phyloP scores from a whole-genome alignment of 2,113 vertebrate genomes.

The Otus sunia region DNA sequence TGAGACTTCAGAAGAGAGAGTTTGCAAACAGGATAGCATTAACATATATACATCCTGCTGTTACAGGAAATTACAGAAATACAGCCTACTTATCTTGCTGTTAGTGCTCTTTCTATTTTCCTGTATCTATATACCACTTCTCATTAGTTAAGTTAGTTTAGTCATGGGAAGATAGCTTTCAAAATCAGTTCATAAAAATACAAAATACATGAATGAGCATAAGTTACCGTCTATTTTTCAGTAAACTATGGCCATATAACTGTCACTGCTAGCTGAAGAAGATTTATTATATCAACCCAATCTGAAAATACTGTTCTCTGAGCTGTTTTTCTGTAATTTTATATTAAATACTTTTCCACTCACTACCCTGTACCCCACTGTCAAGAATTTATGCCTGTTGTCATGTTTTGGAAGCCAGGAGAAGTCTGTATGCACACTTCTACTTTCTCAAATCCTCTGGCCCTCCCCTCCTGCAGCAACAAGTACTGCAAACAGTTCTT shows the following conservation, averaged over 20 bases:
- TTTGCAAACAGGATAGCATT: not conserved
- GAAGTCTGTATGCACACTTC: not conserved
- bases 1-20: not conserved
- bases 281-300: not conserved
- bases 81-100: not conserved
- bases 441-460: not conserved
- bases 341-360: not conserved
- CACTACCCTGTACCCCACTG: not conserved
- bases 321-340: not conserved
- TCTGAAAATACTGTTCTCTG: not conserved
- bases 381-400: not conserved
- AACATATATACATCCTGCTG: not conserved
- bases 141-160: not conserved
- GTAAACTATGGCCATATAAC: not conserved
- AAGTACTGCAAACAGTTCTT: not conserved
- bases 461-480: not conserved
- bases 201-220: not conserved
- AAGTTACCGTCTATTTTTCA: not conserved
- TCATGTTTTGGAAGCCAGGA: not conserved
- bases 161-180: not conserved
- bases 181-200: not conserved
- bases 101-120: not conserved
- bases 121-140: not conserved
- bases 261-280: not conserved
- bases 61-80: not conserved